Evolutionary conservation across 64 coral and sea anemone genomes (phyloP), one percentile per base, ranked within the genome.

Genomic region (Actinia equina): DNA sequence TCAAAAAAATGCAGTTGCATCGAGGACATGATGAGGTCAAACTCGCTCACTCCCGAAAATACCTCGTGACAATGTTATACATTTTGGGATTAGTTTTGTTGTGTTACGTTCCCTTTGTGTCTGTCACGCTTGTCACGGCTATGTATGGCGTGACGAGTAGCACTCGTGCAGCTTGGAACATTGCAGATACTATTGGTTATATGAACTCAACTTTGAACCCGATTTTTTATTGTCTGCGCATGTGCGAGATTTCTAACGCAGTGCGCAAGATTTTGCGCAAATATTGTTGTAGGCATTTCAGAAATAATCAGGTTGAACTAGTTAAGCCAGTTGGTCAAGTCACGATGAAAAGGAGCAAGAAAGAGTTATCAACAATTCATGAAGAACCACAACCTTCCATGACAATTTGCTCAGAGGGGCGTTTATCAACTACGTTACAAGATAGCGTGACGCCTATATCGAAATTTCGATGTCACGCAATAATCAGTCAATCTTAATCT

Each of bases 171-270:
- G 87, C 87, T 17, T 88, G 87, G 87, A 88, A 77, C 26, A 44
- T 88, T 20, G 77, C 58, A 13, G 87, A 88, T 61, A 53, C 74
- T 80, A 80, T 88, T 43, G 87, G 74, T 26, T 88, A 80, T 45
- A 77, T 88, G 20, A 88, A 88, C 77, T 88, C 77, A 13, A 41
- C 77, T 59, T 59, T 88, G 20, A 88, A 88, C 26, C 87, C 87
- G 6, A 82, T 82, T 43, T 43, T 88, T 16, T 88, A 88, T 57
- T 88, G 77, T 69, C 67, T 77, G 53, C 71, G 87, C 13, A 77
- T 82, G 18, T 52, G 70, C 11, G 87, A 88, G 71, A 80, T 88
- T 30, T 4, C 14, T 11, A 81, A 20, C 17, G 78, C 78, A 49
- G 78, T 81, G 44, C 69, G 69, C 12, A 30, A 26, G 11, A 74